Base-by-base conservation (phyloP, 1,140 invertebrate species). In the Papilio helenus region DNA sequence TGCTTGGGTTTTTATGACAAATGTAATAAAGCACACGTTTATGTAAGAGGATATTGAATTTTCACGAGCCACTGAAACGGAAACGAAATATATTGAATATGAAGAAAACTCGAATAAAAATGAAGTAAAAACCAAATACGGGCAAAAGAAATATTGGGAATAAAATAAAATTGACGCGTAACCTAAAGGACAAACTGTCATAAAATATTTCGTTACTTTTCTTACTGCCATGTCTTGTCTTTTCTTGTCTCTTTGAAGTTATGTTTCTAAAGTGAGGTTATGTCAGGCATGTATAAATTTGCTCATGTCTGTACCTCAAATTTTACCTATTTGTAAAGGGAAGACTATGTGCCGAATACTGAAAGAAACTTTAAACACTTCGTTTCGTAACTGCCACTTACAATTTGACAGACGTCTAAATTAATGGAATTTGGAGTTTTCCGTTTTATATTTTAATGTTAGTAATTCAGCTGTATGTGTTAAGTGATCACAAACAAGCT, bases 51-150 rank as follows among this genome's bases (percentile, higher is more conserved):
- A 77, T 77, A 77, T 77, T 77, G 76, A 77, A 77, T 77, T 77
- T 77, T 77, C 76, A 77, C 76, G 76, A 77, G n/a, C 76, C 76
- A 77, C 29, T 77, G 76, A 61, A 77, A 77, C 76, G 76, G 76
- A 77, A 77, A 77, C 55, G 58, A 65, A 77, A 77, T 77, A 77
- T 42, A 77, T 77, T 77, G 76, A 77, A 77, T 77, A 65, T 44
- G 76, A 77, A 77, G 76, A 77, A 77, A 76, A 65, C 29, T 58
- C 29, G 34, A 77, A 77, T 77, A 77, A 77, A 77, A 77, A 77
- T 61, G 76, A 77, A 77, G 55, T 77, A 77, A 77, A 65, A 77
- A 77, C 76, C 55, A 65, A 65, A 77, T 65, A 65, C 55, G 58
- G 44, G 29, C 76, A 61, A 77, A 77, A 42, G 51, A 77, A 77